These are phyloP conservation scores for Nibea coibor DNA, from an alignment of 2,113 vertebrate genomes.

Conservation along the genomic window DNA sequence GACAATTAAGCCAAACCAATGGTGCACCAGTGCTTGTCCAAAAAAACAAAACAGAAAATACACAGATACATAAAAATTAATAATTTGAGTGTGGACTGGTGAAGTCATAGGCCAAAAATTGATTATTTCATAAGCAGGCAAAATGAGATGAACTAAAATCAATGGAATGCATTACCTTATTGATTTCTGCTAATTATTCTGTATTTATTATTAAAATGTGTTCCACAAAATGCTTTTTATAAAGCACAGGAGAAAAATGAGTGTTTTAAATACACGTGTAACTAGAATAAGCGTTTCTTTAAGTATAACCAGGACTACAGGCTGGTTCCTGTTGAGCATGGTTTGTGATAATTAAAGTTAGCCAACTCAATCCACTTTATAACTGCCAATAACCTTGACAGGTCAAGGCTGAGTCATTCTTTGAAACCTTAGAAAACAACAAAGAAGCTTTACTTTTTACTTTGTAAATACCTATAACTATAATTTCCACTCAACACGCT, in stretches of 20 bases:
- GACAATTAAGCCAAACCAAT: too few species aligned
- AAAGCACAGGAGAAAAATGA: background rate
- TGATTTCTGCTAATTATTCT: background rate
- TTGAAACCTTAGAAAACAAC: background rate
- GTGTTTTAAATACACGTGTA: background rate
- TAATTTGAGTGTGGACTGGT: background rate
- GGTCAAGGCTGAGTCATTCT: constrained; percentile 8
- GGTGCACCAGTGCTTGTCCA: too few species aligned
- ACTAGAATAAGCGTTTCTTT: background rate
- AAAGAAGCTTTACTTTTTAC: background rate
- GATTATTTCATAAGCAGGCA: constrained; percentile 5
- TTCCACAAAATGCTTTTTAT: background rate
- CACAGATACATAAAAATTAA: background rate
- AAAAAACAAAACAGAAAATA: too few species aligned
- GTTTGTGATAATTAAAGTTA: constrained; percentile 26
- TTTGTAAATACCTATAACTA: constrained; percentile 10
- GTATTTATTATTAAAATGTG: background rate
- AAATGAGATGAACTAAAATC: constrained; percentile 20
- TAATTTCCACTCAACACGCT: background rate
- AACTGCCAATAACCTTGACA: constrained; percentile 13
- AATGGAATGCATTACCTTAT: background rate
- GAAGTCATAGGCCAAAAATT: background rate
- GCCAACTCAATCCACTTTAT: constrained; percentile 1
- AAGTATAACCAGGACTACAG: background rate
- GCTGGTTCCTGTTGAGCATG: background rate